Evolutionary conservation across 2,113 vertebrate species (phyloP).

Genomic region (Crotalus helleri): DNA sequence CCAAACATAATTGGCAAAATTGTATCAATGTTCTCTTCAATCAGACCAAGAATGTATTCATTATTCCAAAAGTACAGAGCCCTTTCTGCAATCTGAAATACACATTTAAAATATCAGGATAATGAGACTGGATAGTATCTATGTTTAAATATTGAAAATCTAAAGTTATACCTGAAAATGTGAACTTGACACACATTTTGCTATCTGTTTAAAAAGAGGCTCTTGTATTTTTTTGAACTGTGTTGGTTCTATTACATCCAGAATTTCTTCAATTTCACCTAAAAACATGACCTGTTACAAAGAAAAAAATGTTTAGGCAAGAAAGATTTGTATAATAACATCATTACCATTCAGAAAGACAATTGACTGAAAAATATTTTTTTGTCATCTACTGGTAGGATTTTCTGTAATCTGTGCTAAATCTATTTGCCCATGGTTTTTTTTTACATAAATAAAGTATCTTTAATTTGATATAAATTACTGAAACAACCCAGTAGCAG

Average conservation of each 20-base stretch:
- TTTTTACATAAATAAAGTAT: background rate
- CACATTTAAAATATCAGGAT: constrained; percentile 38
- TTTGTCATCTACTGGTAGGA: background rate
- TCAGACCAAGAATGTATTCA: constrained; percentile 97
- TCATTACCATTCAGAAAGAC: background rate
- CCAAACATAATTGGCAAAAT: constrained; percentile 97
- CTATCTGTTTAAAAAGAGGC: constrained; percentile 95
- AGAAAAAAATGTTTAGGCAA: constrained; percentile 26
- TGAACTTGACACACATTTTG: constrained; percentile 93
- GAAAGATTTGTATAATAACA: background rate
- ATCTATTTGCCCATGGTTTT: background rate
- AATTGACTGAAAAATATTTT: background rate
- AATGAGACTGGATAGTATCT: background rate
- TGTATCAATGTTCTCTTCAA: constrained; percentile 96
- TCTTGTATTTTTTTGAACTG: constrained; percentile 99
- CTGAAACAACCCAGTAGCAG: background rate
- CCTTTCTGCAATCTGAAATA: constrained; percentile 91
- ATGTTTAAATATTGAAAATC: background rate
- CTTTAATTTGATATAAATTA: background rate
- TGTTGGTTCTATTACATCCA: constrained; percentile 96
- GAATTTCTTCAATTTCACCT: constrained; percentile 97
- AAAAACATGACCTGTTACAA: constrained; percentile 93
- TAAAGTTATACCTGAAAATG: constrained; percentile 88
- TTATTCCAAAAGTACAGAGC: constrained; percentile 99
- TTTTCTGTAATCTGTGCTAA: background rate